Conservation (phyloP, 2,797 vertebrate genomes). For the Amazona ochrocephala region DNA sequence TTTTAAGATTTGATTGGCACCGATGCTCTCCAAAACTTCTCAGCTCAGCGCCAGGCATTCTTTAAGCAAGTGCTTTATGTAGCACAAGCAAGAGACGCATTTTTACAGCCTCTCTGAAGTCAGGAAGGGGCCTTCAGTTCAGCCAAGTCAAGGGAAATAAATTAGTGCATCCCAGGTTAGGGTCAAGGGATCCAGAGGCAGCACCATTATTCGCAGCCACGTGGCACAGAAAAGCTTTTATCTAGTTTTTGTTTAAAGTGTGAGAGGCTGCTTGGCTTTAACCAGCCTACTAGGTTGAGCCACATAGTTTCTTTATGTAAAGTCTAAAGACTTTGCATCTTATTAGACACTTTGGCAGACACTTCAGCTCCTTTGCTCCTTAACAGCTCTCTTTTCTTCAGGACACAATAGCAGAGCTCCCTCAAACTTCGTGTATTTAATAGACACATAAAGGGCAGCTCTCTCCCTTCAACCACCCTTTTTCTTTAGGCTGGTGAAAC, state of each 20-base stretch:
- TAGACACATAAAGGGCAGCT: not conserved
- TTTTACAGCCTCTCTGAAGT: not conserved
- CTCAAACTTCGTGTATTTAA: slow-evolving; percentile 20
- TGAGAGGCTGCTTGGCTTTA: not conserved
- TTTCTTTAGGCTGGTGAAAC: not conserved
- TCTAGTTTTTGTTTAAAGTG: slow-evolving; percentile 27
- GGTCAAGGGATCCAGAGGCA: slow-evolving; percentile 1
- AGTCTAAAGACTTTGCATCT: not conserved
- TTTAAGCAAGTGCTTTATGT: not conserved
- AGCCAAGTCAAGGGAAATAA: not conserved
- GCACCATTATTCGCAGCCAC: not conserved
- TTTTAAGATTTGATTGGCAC: not conserved
- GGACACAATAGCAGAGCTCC: slow-evolving; percentile 17
- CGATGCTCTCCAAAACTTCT: not conserved
- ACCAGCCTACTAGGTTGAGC: not conserved
- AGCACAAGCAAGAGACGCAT: not conserved
- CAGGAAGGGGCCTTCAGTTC: not conserved
- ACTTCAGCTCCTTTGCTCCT: not conserved
- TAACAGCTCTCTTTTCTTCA: slow-evolving; percentile 2
- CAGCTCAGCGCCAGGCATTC: not conserved
- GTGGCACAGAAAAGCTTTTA: slow-evolving; percentile 1
- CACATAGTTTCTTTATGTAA: not conserved
- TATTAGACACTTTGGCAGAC: slow-evolving; percentile 21
- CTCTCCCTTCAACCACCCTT: not conserved
- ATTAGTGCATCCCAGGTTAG: not conserved